Percentiles rank a stretch among this genome's conserved stretches.
phyloP scores from a whole-genome alignment of 2,797 vertebrate species.

The Myiothlypis chrysogaster region DNA sequence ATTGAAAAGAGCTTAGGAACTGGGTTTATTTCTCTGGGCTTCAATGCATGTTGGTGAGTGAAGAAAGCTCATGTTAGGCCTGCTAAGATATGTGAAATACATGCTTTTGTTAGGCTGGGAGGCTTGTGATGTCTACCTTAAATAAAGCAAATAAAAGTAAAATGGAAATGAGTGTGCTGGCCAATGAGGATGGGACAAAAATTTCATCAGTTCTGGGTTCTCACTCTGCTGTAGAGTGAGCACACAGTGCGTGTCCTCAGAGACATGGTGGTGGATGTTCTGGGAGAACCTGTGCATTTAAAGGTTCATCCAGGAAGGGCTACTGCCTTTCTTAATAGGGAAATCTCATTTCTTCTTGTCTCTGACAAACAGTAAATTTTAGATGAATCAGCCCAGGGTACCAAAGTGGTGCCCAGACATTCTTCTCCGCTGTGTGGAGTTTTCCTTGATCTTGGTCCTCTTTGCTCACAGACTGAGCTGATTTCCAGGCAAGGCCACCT shows the following conservation, averaged over 20 bases:
- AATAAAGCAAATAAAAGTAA: neutral
- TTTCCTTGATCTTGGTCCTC: neutral
- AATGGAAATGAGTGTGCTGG: neutral
- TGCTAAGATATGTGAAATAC: neutral
- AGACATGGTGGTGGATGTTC: neutral
- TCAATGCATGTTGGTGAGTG: neutral
- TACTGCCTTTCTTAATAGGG: neutral
- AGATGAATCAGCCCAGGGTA: neutral
- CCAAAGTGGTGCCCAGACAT: neutral
- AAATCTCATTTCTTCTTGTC: neutral
- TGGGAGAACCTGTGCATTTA: neutral
- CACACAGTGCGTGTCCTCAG: fast-evolving
- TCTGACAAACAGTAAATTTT: neutral
- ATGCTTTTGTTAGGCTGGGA: neutral
- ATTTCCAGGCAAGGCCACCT: neutral
- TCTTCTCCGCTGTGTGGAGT: neutral
- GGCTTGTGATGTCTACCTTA: neutral
- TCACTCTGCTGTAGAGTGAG: neutral
- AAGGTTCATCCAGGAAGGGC: neutral
- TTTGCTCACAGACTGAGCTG: neutral
- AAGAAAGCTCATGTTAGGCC: neutral
- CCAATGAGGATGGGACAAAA: neutral
- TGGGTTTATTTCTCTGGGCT: neutral
- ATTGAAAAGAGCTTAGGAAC: neutral
- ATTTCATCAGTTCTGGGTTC: neutral